Conservation (phyloP, 2,888 invertebrate genomes). For the Papilio protenor region DNA sequence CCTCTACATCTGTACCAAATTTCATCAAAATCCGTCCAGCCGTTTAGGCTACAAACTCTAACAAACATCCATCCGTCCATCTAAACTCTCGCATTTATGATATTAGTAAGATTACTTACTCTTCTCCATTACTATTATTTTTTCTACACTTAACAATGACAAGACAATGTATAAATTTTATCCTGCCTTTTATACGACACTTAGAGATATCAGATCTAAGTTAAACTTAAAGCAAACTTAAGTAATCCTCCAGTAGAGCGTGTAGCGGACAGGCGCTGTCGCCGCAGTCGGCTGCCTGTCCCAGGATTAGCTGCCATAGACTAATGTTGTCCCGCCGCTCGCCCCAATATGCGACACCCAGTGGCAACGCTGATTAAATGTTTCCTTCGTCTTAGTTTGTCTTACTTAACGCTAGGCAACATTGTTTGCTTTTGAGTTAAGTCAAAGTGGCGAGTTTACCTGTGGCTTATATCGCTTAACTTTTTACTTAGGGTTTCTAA, state of each 20-base stretch:
- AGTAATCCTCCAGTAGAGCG: background rate
- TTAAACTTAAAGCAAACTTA: constrained; percentile 26
- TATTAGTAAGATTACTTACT: too few species aligned
- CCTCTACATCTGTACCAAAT: too few species aligned
- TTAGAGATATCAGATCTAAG: background rate
- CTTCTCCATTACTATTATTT: background rate
- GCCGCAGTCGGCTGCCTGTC: constrained; percentile 29
- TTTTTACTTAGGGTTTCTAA: background rate
- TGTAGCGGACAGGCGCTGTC: constrained; percentile 34
- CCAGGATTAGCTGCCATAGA: constrained; percentile 36
- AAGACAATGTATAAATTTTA: background rate
- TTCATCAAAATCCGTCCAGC: too few species aligned
- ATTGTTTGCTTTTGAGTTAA: constrained; percentile 18
- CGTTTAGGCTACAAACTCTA: too few species aligned
- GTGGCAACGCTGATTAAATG: constrained; percentile 27
- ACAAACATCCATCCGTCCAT: too few species aligned
- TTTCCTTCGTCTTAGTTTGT: constrained; percentile 31
- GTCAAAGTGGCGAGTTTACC: constrained; percentile 1
- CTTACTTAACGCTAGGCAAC: constrained; percentile 30
- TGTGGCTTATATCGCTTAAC: background rate
- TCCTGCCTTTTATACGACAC: background rate
- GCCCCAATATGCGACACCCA: constrained; percentile 27
- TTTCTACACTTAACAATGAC: background rate
- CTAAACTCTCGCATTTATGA: too few species aligned
- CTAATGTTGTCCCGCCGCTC: constrained; percentile 34